Evolutionary conservation across 1,140 invertebrate genomes (phyloP).

Genomic region (Paralvinella palmiformis): DNA sequence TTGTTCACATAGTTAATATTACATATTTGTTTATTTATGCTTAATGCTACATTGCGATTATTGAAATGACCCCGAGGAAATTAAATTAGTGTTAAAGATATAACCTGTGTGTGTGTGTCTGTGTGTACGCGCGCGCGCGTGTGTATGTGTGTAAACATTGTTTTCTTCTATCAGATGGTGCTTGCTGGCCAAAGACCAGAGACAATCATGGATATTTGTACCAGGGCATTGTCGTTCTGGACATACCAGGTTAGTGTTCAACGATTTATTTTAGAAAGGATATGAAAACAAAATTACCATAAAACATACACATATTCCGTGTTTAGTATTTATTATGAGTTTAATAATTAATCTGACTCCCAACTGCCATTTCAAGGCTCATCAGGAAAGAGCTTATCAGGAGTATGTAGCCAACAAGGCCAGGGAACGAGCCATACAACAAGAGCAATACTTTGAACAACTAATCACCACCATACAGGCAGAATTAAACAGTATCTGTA

Average conservation of each 20-base stretch:
- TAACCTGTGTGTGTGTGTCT: too few relatives aligned
- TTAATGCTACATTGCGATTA: too few relatives aligned
- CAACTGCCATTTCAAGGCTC: too few relatives aligned
- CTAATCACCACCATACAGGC: conserved; percentile 32
- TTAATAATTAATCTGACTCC: too few relatives aligned
- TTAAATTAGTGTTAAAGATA: too few relatives aligned
- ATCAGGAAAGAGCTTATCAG: conserved; percentile 44
- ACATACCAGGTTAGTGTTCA: conserved; percentile 26
- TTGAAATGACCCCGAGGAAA: too few relatives aligned
- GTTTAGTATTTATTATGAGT: conserved; percentile 4
- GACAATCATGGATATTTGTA: conserved; percentile 43
- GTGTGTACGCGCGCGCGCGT: not conserved
- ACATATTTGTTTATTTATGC: not conserved
- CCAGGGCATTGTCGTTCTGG: conserved; percentile 45
- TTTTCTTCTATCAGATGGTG: conserved; percentile 28
- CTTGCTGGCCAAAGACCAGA: conserved; percentile 41
- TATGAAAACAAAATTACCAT: not conserved
- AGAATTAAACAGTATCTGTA: conserved; percentile 28
- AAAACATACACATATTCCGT: not conserved
- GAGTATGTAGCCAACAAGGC: conserved; percentile 38
- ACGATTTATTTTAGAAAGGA: not conserved
- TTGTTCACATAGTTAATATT: not conserved
- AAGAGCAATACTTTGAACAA: conserved; percentile 46
- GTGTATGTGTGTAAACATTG: not conserved
- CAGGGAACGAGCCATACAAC: conserved; percentile 36